These are phyloP conservation scores for Acanthococcus lagerstroemiae DNA, from an alignment of 2,888 invertebrate genomes.

Conservation along the genomic window DNA sequence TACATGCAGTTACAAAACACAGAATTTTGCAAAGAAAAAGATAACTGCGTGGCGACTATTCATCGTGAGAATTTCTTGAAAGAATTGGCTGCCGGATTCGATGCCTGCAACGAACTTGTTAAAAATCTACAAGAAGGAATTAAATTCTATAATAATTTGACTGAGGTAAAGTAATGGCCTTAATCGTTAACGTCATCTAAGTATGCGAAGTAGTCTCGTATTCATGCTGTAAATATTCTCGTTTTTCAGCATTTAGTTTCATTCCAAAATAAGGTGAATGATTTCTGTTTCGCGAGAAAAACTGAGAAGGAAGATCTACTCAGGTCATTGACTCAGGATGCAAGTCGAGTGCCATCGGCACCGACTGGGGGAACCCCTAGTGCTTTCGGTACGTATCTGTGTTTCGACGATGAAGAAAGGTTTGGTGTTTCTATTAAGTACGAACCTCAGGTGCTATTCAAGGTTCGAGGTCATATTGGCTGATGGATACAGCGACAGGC, in stretches of 20 bases:
- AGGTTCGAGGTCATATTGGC: background rate
- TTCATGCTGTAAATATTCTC: no score
- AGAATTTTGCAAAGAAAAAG: slow-evolving; percentile 51
- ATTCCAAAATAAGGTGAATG: slow-evolving; percentile 94
- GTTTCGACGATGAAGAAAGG: no score
- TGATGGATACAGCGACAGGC: background rate
- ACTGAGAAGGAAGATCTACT: slow-evolving; percentile 97
- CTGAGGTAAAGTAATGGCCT: slow-evolving; percentile 49
- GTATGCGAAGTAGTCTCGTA: background rate
- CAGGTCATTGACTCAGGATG: slow-evolving; percentile 80
- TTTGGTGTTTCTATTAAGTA: background rate
- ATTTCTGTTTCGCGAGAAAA: slow-evolving; percentile 96
- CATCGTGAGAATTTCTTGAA: slow-evolving; percentile 69
- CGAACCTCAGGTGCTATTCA: background rate
- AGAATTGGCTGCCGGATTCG: slow-evolving; percentile 79
- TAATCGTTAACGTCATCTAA: background rate
- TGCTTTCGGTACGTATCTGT: slow-evolving; percentile 43
- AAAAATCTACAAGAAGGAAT: slow-evolving; percentile 89
- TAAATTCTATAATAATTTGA: slow-evolving; percentile 89
- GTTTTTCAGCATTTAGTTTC: slow-evolving; percentile 66
- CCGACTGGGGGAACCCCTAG: slow-evolving; percentile 51
- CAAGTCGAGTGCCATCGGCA: slow-evolving; percentile 53
- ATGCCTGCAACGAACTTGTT: slow-evolving; percentile 82
- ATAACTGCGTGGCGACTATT: slow-evolving; percentile 51
- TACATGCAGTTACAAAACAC: slow-evolving; percentile 47